Conservation (phyloP, 2,113 vertebrate genomes). For the Takifugu flavidus region DNA sequence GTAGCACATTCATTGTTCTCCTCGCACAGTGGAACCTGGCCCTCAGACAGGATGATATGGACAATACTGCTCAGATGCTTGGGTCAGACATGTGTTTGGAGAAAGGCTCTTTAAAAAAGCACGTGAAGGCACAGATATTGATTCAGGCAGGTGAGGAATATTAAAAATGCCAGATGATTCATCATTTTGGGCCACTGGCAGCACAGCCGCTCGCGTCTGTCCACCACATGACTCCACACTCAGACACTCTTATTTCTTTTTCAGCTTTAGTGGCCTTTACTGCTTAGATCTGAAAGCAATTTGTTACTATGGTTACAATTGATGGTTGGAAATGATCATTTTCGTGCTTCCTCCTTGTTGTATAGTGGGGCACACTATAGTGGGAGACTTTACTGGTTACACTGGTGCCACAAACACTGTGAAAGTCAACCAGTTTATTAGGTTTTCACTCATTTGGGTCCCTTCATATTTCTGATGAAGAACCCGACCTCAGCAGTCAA, state of each 20-base stretch:
- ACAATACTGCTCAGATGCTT: neutral
- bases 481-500: no score
- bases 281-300: neutral
- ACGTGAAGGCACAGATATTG: conserved; percentile 12
- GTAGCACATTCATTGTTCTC: conserved; percentile 70
- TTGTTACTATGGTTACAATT: conserved; percentile 2
- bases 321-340: no score
- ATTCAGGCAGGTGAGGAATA: conserved; percentile 38
- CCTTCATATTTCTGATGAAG: no score
- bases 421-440: no score
- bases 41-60: conserved; percentile 27
- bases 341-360: no score
- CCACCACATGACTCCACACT: neutral
- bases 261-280: neutral
- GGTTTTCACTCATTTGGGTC: no score
- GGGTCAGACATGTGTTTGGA: neutral
- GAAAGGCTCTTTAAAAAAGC: neutral
- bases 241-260: neutral
- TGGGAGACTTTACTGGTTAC: neutral
- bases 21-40: conserved; percentile 40
- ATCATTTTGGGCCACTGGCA: conserved; percentile 23
- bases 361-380: neutral
- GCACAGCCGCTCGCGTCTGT: conserved; percentile 1
- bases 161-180: conserved; percentile 45
- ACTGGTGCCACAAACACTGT: no score